Evolutionary conservation across 2,113 vertebrate genomes (phyloP).

Genomic region (Callorhinus ursinus): DNA sequence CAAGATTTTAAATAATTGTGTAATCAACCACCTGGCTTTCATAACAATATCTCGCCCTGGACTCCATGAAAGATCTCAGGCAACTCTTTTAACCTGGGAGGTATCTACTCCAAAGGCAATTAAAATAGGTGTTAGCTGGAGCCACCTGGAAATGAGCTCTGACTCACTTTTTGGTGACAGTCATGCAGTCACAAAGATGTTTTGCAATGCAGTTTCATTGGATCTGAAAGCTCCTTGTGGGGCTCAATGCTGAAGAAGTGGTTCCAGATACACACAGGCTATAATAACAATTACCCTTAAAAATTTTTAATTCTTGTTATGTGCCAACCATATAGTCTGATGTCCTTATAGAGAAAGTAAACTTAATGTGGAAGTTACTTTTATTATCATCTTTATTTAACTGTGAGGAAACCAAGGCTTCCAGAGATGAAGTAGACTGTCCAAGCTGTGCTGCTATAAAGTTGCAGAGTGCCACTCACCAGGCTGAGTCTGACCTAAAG

Average conservation of each 20-base stretch:
- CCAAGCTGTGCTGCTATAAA: not conserved
- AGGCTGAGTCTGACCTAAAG: not conserved
- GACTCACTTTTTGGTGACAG: not conserved
- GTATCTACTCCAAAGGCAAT: constrained; percentile 40
- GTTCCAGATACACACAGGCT: not conserved
- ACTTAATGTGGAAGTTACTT: not conserved
- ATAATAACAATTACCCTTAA: not conserved
- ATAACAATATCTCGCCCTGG: constrained; percentile 39
- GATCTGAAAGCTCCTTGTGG: not conserved
- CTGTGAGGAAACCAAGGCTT: not conserved
- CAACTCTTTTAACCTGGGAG: constrained; percentile 51
- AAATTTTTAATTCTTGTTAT: not conserved
- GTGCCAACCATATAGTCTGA: not conserved
- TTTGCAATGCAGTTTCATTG: not conserved
- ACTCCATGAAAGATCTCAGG: constrained; percentile 7
- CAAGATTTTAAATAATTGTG: constrained; percentile 43
- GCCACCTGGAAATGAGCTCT: not conserved
- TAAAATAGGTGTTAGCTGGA: constrained; percentile 23
- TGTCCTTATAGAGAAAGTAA: not conserved
- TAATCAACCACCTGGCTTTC: constrained; percentile 54
- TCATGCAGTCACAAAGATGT: not conserved
- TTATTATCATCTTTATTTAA: not conserved
- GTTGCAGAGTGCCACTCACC: not conserved
- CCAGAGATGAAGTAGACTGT: not conserved
- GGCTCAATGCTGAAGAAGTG: not conserved